Base-by-base conservation (phyloP, 2,888 invertebrate species). In the Rhagium mordax region DNA sequence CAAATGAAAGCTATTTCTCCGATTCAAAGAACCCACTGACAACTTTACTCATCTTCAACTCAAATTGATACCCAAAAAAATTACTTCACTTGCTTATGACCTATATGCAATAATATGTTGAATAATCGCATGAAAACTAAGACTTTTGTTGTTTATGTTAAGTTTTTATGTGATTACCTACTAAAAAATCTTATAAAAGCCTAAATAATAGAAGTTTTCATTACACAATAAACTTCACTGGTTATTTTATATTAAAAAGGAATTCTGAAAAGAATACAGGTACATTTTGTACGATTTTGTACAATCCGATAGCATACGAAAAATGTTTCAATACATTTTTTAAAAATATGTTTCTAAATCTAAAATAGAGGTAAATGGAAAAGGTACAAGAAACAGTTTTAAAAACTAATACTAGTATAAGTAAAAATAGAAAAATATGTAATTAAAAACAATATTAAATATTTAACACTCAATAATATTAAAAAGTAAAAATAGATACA, bases 401-500 rank as follows among this genome's bases (percentile, higher is more conserved):
- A 79, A 81, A 81, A 79, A 79, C 77, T 81, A 82, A 74, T 53
- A 62, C 70, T 74, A 72, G 72, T 78, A 73, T 74, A 75, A 75
- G 75, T 74, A 72, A 81, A 78, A 71, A 85, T 85, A 84, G 83
- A 85, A 85, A 85, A 85, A 85, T 84, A 84, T 82, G 72, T 75
- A 80, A 82, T 80, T 81, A 81, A 83, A 84, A 82, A 84, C 81
- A 85, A 83, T 81, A 83, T 77, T 81, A 85, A 84, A 84, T 79
- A 83, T 74, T 74, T 76, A 76, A 80, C 80, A 81, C 75, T 79
- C 77, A 75, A 53, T 78, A 76, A 80, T 78, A 81, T 80, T 82
- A 79, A 82, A 82, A 81, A 81, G 78, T 83, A 83, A 84, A 84
- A 84, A 82, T 82, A 84, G 81, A 81, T 84, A 84, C 84, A 85